A percentile compares a stretch with the other conserved stretches of the same genome.
phyloP scores from a whole-genome alignment of 2,888 invertebrate genomes.

The Melitaea athalia region DNA sequence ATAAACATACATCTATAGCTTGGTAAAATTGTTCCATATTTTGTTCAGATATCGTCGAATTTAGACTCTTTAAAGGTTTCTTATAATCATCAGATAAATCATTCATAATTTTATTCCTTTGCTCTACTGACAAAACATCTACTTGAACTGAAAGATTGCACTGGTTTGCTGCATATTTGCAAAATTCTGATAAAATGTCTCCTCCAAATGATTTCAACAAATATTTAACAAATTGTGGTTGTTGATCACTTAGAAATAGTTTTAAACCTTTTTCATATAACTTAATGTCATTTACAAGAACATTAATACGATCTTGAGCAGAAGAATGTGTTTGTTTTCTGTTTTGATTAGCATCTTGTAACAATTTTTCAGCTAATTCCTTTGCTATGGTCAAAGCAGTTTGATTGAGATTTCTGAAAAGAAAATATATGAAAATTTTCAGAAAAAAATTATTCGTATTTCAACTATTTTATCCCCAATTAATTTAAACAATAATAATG shows the following conservation, averaged over 20 bases:
- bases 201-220: constrained; percentile 91
- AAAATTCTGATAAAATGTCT: constrained; percentile 90
- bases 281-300: constrained; percentile 87
- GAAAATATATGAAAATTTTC: constrained; percentile 18
- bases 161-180: constrained; percentile 90
- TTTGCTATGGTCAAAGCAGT: constrained; percentile 86
- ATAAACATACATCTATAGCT: constrained; percentile 87
- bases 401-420: constrained; percentile 84
- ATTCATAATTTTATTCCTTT: constrained; percentile 86
- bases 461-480: neutral
- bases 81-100: constrained; percentile 87
- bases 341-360: constrained; percentile 86
- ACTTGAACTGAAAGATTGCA: constrained; percentile 84
- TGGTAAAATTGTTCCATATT: constrained; percentile 90
- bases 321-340: constrained; percentile 90
- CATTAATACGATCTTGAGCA: constrained; percentile 91
- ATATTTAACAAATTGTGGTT: constrained; percentile 89
- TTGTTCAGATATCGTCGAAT: constrained; percentile 86
- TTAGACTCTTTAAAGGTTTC: constrained; percentile 84
- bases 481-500: neutral
- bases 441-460: neutral
- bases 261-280: constrained; percentile 91
- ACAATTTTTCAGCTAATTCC: constrained; percentile 87
- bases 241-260: constrained; percentile 83
- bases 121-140: constrained; percentile 84